Evolutionary conservation across 2,113 vertebrate species (phyloP).

Genomic region (Pangasianodon gigas): DNA sequence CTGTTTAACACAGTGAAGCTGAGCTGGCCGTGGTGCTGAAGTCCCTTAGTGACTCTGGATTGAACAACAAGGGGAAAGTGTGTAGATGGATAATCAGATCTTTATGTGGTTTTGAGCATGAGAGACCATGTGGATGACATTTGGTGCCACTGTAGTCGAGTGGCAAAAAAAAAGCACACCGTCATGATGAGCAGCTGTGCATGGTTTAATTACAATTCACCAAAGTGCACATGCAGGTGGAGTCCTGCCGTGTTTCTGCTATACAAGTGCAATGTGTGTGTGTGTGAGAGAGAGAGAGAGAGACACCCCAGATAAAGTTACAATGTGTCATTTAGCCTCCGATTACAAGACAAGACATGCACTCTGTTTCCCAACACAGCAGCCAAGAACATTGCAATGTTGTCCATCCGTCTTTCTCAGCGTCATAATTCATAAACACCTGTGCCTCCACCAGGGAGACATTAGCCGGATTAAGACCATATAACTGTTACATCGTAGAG

Average conservation of each 20-base stretch:
- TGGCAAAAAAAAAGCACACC: neutral
- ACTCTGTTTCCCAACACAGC: slow-evolving; percentile 27
- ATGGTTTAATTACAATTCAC: neutral
- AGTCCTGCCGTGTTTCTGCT: neutral
- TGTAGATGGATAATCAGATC: slow-evolving; percentile 1
- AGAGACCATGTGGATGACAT: slow-evolving; percentile 1
- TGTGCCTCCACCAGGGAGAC: slow-evolving; percentile 41
- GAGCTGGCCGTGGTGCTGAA: slow-evolving; percentile 64
- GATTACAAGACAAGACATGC: slow-evolving; percentile 26
- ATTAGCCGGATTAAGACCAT: slow-evolving; percentile 52
- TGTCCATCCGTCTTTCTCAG: neutral
- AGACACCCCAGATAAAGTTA: slow-evolving; percentile 22
- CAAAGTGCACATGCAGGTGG: neutral
- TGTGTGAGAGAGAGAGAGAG: neutral
- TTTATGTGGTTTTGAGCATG: neutral
- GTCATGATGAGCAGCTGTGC: slow-evolving; percentile 16
- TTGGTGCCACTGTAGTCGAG: slow-evolving; percentile 4
- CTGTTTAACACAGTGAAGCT: neutral
- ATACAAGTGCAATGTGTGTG: neutral
- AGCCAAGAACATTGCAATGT: neutral
- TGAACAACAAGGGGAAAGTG: neutral
- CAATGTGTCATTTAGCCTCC: slow-evolving; percentile 28
- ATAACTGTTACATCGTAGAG: slow-evolving; percentile 42
- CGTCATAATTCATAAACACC: slow-evolving; percentile 50
- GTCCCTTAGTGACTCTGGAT: slow-evolving; percentile 42